A percentile compares a stretch with the other conserved stretches of the same genome.
These are phyloP conservation scores for Maniola hyperantus DNA, from an alignment of 2,888 invertebrate species.

Conservation along the genomic window DNA sequence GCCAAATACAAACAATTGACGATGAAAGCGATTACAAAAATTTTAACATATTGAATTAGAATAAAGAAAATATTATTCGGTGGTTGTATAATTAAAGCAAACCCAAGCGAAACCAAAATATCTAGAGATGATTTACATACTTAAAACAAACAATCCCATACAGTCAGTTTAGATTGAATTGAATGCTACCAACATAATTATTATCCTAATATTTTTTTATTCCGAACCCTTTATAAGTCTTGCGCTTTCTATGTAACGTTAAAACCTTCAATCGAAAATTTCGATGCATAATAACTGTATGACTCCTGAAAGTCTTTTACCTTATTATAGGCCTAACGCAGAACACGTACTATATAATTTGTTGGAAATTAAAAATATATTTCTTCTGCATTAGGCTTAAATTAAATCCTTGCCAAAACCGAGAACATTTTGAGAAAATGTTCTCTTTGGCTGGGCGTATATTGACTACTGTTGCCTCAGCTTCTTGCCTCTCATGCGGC, in stretches of 20 bases:
- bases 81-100: not conserved
- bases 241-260: too few relatives aligned
- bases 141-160: not conserved
- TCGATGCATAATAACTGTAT: too few relatives aligned
- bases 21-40: not conserved
- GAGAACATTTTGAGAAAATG: constrained; percentile 43
- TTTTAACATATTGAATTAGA: not conserved
- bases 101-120: not conserved
- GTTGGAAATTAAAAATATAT: not conserved
- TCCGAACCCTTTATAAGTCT: too few relatives aligned
- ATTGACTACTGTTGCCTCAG: not conserved
- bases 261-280: too few relatives aligned
- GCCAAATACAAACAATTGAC: not conserved
- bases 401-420: constrained; percentile 50
- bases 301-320: too few relatives aligned
- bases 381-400: constrained; percentile 2
- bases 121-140: not conserved
- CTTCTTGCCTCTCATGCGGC: not conserved
- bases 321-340: too few relatives aligned
- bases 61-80: not conserved
- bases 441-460: constrained; percentile 11
- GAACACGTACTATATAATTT: too few relatives aligned
- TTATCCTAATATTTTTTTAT: too few relatives aligned
- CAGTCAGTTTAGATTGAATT: not conserved
- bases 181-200: not conserved